phyloP scores from a whole-genome alignment of 2,888 invertebrate genomes.

The Alviniconcha strummeri region DNA sequence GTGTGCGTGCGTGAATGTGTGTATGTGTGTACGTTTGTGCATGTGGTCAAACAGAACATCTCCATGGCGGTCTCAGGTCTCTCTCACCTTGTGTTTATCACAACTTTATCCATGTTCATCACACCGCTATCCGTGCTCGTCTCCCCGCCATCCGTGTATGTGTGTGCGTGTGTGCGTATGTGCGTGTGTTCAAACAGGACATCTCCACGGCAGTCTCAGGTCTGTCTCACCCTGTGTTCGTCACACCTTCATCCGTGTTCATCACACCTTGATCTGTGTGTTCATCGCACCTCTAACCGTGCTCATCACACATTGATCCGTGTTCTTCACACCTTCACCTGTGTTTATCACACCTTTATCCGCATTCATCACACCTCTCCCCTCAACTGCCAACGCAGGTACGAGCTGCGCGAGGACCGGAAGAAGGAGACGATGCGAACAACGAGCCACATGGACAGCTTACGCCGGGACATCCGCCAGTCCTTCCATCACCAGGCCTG shows the following conservation, averaged over 20 bases:
- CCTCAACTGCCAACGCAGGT: no score
- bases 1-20: neutral
- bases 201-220: no score
- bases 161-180: constrained; percentile 1
- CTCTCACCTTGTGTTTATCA: neutral
- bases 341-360: no score
- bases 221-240: neutral
- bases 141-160: neutral
- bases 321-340: neutral
- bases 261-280: no score
- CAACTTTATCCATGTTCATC: neutral
- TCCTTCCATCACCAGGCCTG: constrained; percentile 46
- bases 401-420: constrained; percentile 76
- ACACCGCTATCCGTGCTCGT: neutral
- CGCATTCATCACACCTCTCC: no score
- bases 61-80: no score
- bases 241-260: neutral
- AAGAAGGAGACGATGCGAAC: constrained; percentile 74
- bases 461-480: constrained; percentile 75
- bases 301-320: neutral
- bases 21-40: neutral
- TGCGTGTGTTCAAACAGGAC: neutral
- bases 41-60: no score
- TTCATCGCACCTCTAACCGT: neutral
- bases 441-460: constrained; percentile 75